Evolutionary conservation across 2,888 invertebrate species (phyloP).

Genomic region (Dryobota labecula): DNA sequence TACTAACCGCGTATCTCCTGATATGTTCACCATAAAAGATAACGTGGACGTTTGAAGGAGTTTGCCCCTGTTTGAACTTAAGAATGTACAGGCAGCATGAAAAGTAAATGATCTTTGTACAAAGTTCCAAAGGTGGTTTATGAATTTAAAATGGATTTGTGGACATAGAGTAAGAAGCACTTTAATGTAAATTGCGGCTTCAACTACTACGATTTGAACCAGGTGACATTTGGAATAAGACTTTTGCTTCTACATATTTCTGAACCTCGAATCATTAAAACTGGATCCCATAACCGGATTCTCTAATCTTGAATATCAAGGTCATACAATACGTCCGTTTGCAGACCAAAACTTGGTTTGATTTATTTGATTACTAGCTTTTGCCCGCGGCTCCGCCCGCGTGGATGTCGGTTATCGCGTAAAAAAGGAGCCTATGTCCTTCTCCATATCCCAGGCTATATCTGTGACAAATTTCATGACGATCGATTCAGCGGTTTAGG

Average conservation of each 20-base stretch:
- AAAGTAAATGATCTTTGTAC: slow-evolving; percentile 16
- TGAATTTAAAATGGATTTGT: slow-evolving; percentile 18
- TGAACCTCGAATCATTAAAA: slow-evolving; percentile 4
- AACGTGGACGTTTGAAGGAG: slow-evolving; percentile 27
- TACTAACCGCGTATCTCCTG: slow-evolving; percentile 9
- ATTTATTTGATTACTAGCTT: background rate
- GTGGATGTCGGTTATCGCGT: no score
- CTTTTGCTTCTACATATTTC: background rate
- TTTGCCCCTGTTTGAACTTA: slow-evolving; percentile 33
- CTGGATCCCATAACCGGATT: background rate
- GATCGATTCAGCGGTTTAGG: no score
- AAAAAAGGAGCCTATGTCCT: no score
- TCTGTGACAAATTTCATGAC: no score
- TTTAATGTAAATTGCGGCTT: slow-evolving; percentile 3
- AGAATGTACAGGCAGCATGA: slow-evolving; percentile 27
- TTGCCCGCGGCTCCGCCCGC: no score
- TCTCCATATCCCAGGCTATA: no score
- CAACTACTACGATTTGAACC: background rate
- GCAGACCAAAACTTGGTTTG: background rate
- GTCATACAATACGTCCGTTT: background rate
- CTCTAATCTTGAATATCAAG: slow-evolving; percentile 1
- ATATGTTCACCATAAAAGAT: slow-evolving; percentile 48
- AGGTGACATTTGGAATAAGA: no score
- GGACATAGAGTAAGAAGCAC: background rate
- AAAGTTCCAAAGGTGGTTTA: background rate